Evolutionary conservation across 2,113 vertebrate species (phyloP).

Genomic region (Heliornis fulica): DNA sequence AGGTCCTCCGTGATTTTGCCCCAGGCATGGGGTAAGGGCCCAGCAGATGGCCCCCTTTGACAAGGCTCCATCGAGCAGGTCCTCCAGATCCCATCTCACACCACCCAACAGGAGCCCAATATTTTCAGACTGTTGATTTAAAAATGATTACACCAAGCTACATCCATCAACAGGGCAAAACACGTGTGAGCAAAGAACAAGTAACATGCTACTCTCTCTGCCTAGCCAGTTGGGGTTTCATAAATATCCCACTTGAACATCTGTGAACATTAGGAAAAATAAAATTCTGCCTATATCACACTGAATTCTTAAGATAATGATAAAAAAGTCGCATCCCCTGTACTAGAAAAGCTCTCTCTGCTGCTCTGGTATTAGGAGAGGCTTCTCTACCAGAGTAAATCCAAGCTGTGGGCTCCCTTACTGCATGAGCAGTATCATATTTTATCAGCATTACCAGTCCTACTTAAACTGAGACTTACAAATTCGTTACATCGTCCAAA

Average conservation of each 20-base stretch:
- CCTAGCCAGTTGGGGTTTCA: not conserved
- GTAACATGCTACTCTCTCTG: not conserved
- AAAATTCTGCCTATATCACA: not conserved
- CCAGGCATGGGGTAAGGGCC: not conserved
- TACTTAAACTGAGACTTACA: not conserved
- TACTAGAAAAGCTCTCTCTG: not conserved
- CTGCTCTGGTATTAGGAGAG: not conserved
- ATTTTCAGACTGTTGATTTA: not conserved
- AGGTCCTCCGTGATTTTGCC: not conserved
- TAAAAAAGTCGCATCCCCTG: not conserved
- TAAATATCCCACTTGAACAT: not conserved
- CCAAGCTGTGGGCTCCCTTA: not conserved
- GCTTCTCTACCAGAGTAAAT: not conserved
- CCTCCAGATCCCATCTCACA: not conserved
- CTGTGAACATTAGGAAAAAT: not conserved
- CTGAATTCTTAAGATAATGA: not conserved
- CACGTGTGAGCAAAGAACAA: not conserved
- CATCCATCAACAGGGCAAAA: not conserved
- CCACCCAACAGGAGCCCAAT: not conserved
- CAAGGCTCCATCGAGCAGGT: not conserved
- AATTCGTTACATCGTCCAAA: not conserved
- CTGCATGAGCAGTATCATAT: not conserved
- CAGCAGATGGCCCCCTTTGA: conserved; percentile 60
- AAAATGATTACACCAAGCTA: not conserved
- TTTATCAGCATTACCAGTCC: not conserved